phyloP scores from a whole-genome alignment of 2,888 invertebrate species.

The Apomyelois bistriatella region DNA sequence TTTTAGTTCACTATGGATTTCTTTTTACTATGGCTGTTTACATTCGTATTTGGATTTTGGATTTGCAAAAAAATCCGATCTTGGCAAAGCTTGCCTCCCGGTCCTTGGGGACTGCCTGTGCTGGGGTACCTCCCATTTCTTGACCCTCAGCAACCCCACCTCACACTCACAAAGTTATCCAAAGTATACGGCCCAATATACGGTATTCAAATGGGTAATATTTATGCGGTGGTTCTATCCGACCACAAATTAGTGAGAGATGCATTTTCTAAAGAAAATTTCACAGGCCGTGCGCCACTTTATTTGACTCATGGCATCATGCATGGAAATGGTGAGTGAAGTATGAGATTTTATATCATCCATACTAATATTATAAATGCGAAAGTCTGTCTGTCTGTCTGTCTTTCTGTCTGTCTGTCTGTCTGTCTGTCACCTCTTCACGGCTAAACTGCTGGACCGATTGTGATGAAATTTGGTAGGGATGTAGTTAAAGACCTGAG shows the following conservation, averaged over 20 bases:
- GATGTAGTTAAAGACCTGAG: too few relatives aligned
- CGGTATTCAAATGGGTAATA: conserved; percentile 85
- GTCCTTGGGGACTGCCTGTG: conserved; percentile 88
- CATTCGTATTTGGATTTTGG: conserved; percentile 52
- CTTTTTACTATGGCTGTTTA: conserved; percentile 43
- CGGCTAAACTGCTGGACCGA: too few relatives aligned
- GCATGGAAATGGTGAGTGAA: conserved; percentile 88
- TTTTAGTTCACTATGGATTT: conserved; percentile 47
- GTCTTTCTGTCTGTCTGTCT: too few relatives aligned
- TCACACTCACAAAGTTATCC: conserved; percentile 83
- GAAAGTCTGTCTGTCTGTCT: too few relatives aligned
- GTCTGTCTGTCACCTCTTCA: too few relatives aligned
- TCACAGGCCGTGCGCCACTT: conserved; percentile 89
- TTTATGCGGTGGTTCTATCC: conserved; percentile 88
- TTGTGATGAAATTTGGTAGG: too few relatives aligned
- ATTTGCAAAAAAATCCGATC: conserved; percentile 55
- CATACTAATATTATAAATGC: too few relatives aligned
- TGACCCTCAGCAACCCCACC: conserved; percentile 84
- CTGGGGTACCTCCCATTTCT: conserved; percentile 89
- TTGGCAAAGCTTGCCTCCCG: conserved; percentile 83
- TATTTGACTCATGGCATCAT: conserved; percentile 92
- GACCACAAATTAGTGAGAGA: conserved; percentile 87
- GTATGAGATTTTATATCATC: neutral
- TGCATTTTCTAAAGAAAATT: conserved; percentile 85
- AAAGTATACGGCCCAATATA: conserved; percentile 87